phyloP scores from a whole-genome alignment of 64 coral and sea anemone genomes.

The Pachyseris speciosa region DNA sequence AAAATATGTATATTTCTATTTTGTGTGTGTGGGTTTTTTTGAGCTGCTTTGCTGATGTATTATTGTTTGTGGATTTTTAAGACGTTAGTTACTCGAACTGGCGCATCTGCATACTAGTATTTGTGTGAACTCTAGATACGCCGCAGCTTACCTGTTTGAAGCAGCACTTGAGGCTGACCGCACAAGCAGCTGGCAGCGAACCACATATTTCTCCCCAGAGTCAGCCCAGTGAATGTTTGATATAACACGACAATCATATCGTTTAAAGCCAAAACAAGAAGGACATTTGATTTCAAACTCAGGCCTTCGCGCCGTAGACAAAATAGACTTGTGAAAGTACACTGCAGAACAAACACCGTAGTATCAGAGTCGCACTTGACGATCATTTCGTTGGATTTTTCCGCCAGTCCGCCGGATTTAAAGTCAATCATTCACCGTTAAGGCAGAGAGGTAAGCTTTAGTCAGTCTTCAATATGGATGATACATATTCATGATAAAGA shows the following conservation, averaged over 20 bases:
- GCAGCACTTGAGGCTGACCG: constrained; percentile 14
- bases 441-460: too few species aligned
- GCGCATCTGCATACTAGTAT: background rate
- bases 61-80: background rate
- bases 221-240: background rate
- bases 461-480: too few species aligned
- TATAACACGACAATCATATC: background rate
- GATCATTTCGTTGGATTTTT: background rate
- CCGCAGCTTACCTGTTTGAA: constrained; percentile 12
- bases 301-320: background rate
- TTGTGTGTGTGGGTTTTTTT: too few species aligned
- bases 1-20: too few species aligned
- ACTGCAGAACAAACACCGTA: background rate
- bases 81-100: background rate
- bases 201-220: background rate
- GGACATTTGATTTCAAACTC: background rate
- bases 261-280: background rate
- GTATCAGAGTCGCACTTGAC: background rate
- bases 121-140: background rate
- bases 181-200: background rate
- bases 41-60: too few species aligned
- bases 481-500: background rate
- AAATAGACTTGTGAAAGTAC: background rate
- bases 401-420: too few species aligned
- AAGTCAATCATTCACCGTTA: too few species aligned